A percentile compares a stretch with the other conserved stretches of the same genome.
These are phyloP conservation scores for Nematolebias whitei DNA, from an alignment of 2,113 vertebrate species.

Conservation along the genomic window DNA sequence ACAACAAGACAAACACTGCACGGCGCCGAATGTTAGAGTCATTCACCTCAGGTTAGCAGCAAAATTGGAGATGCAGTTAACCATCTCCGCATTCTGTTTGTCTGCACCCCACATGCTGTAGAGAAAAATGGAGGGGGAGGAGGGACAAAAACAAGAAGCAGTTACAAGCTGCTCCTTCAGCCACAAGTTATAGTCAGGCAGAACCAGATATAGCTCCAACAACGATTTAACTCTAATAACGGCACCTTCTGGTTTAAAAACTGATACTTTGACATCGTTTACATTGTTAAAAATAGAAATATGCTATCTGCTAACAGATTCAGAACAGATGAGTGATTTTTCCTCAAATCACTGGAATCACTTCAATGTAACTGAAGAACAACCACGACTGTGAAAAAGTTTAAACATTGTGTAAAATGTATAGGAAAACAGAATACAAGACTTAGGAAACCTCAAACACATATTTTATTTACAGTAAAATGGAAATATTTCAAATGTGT, in stretches of 20 bases:
- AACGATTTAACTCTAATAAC: not conserved
- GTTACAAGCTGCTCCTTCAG: slow-evolving; percentile 55
- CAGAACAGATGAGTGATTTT: too few species aligned
- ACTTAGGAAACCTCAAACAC: too few species aligned
- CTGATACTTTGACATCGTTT: not conserved
- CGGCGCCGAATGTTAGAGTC: slow-evolving; percentile 28
- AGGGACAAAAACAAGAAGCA: slow-evolving; percentile 55
- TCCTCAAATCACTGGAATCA: too few species aligned
- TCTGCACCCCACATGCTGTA: slow-evolving; percentile 83
- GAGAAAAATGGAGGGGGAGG: slow-evolving; percentile 60
- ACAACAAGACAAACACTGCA: slow-evolving; percentile 21
- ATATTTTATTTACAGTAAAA: too few species aligned
- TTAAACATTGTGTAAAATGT: too few species aligned
- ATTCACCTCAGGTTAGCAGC: slow-evolving; percentile 83
- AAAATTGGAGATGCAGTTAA: slow-evolving; percentile 82
- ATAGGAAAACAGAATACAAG: too few species aligned
- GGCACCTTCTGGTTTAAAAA: not conserved
- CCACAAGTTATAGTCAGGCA: slow-evolving; percentile 34
- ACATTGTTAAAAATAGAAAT: not conserved
- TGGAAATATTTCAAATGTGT: too few species aligned
- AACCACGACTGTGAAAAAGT: too few species aligned
- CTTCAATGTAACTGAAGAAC: too few species aligned
- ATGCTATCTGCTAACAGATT: not conserved
- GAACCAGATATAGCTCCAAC: slow-evolving; percentile 18
- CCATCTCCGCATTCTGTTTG: slow-evolving; percentile 81